Evolutionary conservation across 2,113 vertebrate species (phyloP).

Genomic region (Promerops cafer): DNA sequence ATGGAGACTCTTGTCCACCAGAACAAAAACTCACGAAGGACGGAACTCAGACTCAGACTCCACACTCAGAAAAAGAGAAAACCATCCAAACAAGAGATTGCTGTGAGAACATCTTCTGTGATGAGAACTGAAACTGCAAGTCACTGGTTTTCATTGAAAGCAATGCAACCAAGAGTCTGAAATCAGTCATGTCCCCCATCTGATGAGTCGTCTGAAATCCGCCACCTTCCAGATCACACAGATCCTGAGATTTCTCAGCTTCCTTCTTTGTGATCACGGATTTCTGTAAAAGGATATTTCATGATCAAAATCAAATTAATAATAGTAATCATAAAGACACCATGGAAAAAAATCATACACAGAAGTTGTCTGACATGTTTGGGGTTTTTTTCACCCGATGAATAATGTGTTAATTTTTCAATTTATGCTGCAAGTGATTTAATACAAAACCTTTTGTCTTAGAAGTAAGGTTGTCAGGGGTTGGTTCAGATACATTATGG

Average conservation of each 20-base stretch:
- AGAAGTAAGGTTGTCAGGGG: background rate
- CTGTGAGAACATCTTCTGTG: constrained; percentile 46
- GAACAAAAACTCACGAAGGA: background rate
- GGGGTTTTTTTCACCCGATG: rapidly evolving
- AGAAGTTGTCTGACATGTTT: background rate
- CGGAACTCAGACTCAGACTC: background rate
- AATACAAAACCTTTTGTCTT: background rate
- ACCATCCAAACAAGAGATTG: constrained; percentile 10
- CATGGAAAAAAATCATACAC: background rate
- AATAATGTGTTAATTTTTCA: background rate
- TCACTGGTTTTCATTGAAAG: constrained; percentile 63
- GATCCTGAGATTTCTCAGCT: constrained; percentile 22
- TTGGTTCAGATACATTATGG: background rate
- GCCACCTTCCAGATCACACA: background rate
- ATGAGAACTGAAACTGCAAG: constrained; percentile 66
- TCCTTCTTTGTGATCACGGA: background rate
- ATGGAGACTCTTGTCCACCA: background rate
- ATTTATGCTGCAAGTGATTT: background rate
- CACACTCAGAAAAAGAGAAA: background rate
- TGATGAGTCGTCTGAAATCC: constrained; percentile 27
- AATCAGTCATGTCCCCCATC: constrained; percentile 60
- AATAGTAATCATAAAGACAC: background rate
- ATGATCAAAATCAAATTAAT: background rate
- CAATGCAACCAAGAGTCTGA: constrained; percentile 54
- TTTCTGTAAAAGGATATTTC: background rate